Percentiles rank a stretch among this genome's conserved stretches.
Evolutionary conservation across 1,140 invertebrate species (phyloP).

Genomic region (Drosophila nebulosa): DNA sequence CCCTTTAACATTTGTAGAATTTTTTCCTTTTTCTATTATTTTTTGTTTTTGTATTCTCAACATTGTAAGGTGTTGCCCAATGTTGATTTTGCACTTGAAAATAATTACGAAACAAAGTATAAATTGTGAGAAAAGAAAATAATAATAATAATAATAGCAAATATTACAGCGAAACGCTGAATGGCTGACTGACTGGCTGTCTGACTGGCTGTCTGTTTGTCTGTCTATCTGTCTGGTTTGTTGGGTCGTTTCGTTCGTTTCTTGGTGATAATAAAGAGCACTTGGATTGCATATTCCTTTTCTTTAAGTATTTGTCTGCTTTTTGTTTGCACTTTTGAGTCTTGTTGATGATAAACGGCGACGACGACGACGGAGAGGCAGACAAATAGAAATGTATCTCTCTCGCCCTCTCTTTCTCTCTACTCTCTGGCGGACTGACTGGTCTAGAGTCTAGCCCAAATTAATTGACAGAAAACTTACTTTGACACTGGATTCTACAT

Average conservation of each 20-base stretch:
- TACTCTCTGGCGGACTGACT: too few relatives aligned
- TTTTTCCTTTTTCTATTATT: not conserved
- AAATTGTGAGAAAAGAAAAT: slow-evolving; percentile 9
- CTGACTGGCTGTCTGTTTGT: too few relatives aligned
- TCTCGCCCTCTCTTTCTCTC: not conserved
- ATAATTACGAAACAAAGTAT: slow-evolving; percentile 50
- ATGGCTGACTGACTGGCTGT: too few relatives aligned
- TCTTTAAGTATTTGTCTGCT: slow-evolving; percentile 39
- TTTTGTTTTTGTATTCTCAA: slow-evolving; percentile 25
- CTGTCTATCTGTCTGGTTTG: too few relatives aligned
- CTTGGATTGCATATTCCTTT: slow-evolving; percentile 38
- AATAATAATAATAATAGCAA: slow-evolving; percentile 7
- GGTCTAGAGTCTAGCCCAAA: not conserved
- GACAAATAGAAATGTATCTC: not conserved
- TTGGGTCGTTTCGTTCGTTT: slow-evolving; percentile 7
- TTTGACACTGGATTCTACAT: not conserved
- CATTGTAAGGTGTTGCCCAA: slow-evolving; percentile 9
- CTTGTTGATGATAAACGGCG: slow-evolving; percentile 7
- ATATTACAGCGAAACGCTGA: slow-evolving; percentile 30
- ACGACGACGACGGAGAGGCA: not conserved
- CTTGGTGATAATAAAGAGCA: slow-evolving; percentile 18
- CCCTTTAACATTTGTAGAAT: not conserved
- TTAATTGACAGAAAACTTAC: not conserved
- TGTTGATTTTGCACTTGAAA: slow-evolving; percentile 31
- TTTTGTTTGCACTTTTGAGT: slow-evolving; percentile 27